A percentile compares a stretch with the other conserved stretches of the same genome.
Evolutionary conservation across 1,140 invertebrate genomes (phyloP).

Genomic region (Medauroidea extradentata): DNA sequence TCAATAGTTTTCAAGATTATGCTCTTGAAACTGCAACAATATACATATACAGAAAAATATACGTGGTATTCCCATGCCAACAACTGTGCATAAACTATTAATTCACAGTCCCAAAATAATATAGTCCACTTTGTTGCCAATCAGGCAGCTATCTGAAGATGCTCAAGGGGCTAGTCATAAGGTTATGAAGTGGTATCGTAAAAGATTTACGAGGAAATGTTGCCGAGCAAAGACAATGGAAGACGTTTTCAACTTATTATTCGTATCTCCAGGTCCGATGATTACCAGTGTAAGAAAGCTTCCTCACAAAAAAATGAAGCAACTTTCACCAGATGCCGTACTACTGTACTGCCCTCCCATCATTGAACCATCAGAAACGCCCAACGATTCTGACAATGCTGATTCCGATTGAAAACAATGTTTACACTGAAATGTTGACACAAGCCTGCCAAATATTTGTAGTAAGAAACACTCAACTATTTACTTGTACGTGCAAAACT

Average conservation of each 20-base stretch:
- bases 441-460: too few species aligned
- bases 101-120: constrained; percentile 32
- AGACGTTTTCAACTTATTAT: constrained; percentile 31
- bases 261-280: constrained; percentile 27
- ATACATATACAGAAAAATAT: constrained; percentile 19
- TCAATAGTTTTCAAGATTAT: constrained; percentile 15
- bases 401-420: too few species aligned
- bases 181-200: constrained; percentile 27
- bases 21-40: neutral
- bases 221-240: constrained; percentile 25
- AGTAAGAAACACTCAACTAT: too few species aligned
- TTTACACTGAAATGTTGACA: too few species aligned
- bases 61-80: constrained; percentile 37
- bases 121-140: constrained; percentile 28
- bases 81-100: constrained; percentile 39
- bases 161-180: constrained; percentile 35
- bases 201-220: constrained; percentile 28
- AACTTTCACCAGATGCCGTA: too few species aligned
- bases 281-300: constrained; percentile 1
- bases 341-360: too few species aligned
- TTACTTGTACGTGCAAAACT: too few species aligned
- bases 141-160: constrained; percentile 37
- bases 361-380: too few species aligned
- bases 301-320: constrained; percentile 8
- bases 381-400: too few species aligned